phyloP scores from a whole-genome alignment of 2,888 invertebrate species.

The Podabrus alpinus region DNA sequence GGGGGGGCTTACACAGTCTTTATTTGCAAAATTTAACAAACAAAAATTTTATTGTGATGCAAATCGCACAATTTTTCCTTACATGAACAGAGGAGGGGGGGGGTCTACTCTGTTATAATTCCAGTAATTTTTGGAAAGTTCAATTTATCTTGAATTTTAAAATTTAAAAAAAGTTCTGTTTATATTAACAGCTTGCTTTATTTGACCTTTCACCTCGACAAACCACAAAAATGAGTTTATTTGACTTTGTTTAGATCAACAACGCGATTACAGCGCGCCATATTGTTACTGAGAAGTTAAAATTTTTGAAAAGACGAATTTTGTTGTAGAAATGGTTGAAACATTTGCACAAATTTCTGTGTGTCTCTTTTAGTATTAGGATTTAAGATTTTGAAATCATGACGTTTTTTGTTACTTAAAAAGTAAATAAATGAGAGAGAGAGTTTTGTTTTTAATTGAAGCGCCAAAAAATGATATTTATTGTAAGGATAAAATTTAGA shows the following conservation, averaged over 20 bases:
- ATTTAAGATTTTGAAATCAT: slow-evolving; percentile 41
- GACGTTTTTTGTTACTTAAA: slow-evolving; percentile 55
- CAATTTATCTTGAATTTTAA: too few relatives aligned
- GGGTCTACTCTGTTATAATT: too few relatives aligned
- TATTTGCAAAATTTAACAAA: too few relatives aligned
- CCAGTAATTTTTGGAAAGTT: too few relatives aligned
- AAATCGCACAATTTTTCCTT: too few relatives aligned
- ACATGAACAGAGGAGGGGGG: too few relatives aligned
- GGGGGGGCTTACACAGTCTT: too few relatives aligned
- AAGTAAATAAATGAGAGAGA: slow-evolving; percentile 37
- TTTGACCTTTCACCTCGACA: neutral
- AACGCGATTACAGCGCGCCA: neutral
- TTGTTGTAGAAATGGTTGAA: neutral
- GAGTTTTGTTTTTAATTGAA: slow-evolving; percentile 53
- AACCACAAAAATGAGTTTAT: neutral
- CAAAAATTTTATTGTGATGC: too few relatives aligned
- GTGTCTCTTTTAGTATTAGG: slow-evolving; percentile 14
- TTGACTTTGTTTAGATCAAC: neutral
- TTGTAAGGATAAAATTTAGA: slow-evolving; percentile 45
- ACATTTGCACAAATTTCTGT: slow-evolving; percentile 3
- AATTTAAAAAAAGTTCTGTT: too few relatives aligned
- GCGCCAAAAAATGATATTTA: slow-evolving; percentile 55
- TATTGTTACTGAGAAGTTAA: too few relatives aligned
- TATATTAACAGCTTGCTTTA: neutral
- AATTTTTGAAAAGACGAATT: neutral